phyloP scores from a whole-genome alignment of 2,113 vertebrate genomes.

The Benitochromis conjunctus region DNA sequence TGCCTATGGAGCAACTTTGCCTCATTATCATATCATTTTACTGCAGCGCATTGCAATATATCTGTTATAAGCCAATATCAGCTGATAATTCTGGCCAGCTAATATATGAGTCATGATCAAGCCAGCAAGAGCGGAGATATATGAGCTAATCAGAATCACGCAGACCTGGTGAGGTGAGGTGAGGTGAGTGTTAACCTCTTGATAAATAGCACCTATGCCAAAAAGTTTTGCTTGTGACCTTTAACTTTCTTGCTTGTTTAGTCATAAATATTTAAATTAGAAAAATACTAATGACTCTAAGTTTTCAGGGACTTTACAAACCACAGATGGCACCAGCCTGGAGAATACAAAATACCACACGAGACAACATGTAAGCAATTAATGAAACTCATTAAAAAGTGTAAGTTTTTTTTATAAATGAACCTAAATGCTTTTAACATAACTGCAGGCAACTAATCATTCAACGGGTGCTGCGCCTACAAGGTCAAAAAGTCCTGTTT shows the following conservation, averaged over 20 bases:
- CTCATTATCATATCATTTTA: neutral
- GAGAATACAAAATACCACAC: neutral
- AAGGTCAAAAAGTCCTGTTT: neutral
- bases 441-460: neutral
- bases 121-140: neutral
- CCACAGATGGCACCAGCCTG: neutral
- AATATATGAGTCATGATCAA: neutral
- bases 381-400: neutral
- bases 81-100: neutral
- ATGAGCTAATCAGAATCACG: neutral
- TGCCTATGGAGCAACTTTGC: neutral
- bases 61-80: neutral
- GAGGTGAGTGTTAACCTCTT: neutral
- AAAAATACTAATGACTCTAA: neutral
- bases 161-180: neutral
- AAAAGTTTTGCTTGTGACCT: neutral
- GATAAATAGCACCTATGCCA: neutral
- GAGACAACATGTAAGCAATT: neutral
- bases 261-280: neutral
- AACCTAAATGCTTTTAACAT: neutral
- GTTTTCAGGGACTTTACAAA: neutral
- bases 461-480: neutral
- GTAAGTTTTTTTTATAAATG: neutral
- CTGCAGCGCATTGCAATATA: neutral
- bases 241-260: neutral